Percentiles rank a stretch among this genome's conserved stretches.
These are phyloP conservation scores for Yponomeuta malinellus DNA, from an alignment of 2,888 invertebrate species.

Conservation along the genomic window DNA sequence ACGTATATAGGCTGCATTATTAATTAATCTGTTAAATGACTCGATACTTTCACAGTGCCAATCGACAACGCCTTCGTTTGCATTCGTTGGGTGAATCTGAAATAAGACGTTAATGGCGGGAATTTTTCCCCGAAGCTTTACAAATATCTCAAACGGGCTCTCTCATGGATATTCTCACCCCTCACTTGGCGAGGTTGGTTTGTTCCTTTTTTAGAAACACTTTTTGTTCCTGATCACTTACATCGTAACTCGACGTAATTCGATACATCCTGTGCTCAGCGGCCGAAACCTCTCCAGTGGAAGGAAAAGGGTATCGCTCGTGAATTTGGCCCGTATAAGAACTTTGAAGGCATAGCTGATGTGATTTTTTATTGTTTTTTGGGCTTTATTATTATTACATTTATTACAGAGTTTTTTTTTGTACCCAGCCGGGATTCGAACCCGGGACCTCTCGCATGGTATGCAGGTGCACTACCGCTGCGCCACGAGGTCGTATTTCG, in stretches of 20 bases:
- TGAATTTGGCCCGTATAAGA: constrained; percentile 2
- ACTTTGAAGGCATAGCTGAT: background rate
- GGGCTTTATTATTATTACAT: too few relatives aligned
- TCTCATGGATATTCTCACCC: constrained; percentile 67
- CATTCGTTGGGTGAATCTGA: background rate
- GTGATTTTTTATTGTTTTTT: too few relatives aligned
- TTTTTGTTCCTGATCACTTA: constrained; percentile 68
- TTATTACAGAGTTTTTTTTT: too few relatives aligned
- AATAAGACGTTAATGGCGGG: background rate
- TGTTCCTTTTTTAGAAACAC: constrained; percentile 35
- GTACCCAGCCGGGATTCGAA: too few relatives aligned
- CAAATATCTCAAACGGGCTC: constrained; percentile 48
- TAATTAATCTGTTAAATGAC: too few relatives aligned
- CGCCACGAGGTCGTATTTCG: too few relatives aligned
- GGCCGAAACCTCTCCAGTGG: constrained; percentile 31
- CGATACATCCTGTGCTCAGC: constrained; percentile 69
- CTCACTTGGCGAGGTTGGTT: constrained; percentile 33
- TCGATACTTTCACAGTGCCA: too few relatives aligned
- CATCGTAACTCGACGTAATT: constrained; percentile 64
- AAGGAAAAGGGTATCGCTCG: constrained; percentile 27
- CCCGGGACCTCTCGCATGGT: too few relatives aligned
- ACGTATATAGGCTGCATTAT: too few relatives aligned
- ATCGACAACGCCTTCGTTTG: too few relatives aligned
- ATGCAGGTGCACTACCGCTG: too few relatives aligned
- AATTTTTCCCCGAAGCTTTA: constrained; percentile 67